Conservation (phyloP, 1,140 invertebrate genomes). For the Hyles vespertilio region DNA sequence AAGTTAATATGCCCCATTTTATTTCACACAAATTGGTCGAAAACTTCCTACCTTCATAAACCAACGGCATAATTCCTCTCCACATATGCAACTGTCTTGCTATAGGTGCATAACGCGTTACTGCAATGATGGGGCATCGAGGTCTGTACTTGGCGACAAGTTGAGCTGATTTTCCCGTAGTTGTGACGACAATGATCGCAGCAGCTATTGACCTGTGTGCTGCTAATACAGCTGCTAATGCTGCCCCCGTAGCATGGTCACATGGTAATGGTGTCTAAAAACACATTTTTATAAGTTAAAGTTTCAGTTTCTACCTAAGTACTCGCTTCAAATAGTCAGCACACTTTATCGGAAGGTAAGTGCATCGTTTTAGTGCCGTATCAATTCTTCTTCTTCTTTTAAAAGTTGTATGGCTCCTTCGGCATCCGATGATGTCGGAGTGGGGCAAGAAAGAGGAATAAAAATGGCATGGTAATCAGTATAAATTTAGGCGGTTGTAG, state of each 20-base stretch:
- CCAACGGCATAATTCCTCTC: conserved; percentile 84
- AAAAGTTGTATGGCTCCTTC: no score
- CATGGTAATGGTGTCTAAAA: conserved; percentile 66
- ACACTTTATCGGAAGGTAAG: background rate
- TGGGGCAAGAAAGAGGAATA: no score
- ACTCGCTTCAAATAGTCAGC: background rate
- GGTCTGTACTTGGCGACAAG: conserved; percentile 88
- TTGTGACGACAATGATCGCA: conserved; percentile 91
- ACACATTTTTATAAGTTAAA: background rate
- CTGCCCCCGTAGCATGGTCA: conserved; percentile 77
- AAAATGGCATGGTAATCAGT: no score
- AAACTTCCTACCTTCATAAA: conserved; percentile 76
- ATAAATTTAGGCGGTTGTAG: no score
- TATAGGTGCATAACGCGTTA: conserved; percentile 83
- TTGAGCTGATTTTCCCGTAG: conserved; percentile 86
- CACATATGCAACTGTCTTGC: conserved; percentile 87
- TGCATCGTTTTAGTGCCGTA: background rate
- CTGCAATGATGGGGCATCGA: conserved; percentile 88
- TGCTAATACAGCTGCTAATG: conserved; percentile 89
- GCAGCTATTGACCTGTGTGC: conserved; percentile 86
- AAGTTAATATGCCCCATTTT: no score
- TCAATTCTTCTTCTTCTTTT: no score
- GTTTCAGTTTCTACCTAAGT: background rate
- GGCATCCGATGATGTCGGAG: no score
- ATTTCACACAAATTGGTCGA: no score